Evolutionary conservation across 2,113 vertebrate species (phyloP).

Genomic region (Panthera tigris): DNA sequence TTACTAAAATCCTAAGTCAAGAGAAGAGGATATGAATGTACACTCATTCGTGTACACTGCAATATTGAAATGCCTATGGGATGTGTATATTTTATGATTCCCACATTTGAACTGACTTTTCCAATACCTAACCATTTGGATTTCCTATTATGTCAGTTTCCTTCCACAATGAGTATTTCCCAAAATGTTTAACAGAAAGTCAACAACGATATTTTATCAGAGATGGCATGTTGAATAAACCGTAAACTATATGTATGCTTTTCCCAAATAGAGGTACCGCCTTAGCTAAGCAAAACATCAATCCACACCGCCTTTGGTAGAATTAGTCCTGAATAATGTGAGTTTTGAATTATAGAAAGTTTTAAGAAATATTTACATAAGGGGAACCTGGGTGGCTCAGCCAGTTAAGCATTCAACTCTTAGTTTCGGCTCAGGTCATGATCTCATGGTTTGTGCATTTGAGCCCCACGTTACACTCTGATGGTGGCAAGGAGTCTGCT

Average conservation of each 20-base stretch:
- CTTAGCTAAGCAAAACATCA: background rate
- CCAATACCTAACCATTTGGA: background rate
- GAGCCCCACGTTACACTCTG: no score
- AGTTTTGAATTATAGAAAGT: background rate
- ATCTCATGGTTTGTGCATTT: no score
- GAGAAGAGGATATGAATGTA: background rate
- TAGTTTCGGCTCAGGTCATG: no score
- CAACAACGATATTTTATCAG: background rate
- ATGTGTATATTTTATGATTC: background rate
- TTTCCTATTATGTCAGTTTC: background rate
- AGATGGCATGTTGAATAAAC: background rate
- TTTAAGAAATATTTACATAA: conserved; percentile 8
- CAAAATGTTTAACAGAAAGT: background rate
- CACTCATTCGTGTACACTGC: background rate
- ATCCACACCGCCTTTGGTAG: background rate
- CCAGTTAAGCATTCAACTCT: no score
- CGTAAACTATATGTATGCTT: background rate
- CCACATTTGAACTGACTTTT: background rate
- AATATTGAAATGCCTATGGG: background rate
- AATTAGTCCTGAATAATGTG: background rate
- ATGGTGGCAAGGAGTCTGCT: no score
- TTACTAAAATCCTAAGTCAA: background rate
- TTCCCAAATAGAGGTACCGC: background rate
- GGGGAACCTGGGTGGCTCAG: no score
- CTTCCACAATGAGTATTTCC: background rate